Evolutionary conservation across 2,797 vertebrate genomes (phyloP), one percentile per base, ranked within the genome.

Genomic region (Pogoniulus pusillus): DNA sequence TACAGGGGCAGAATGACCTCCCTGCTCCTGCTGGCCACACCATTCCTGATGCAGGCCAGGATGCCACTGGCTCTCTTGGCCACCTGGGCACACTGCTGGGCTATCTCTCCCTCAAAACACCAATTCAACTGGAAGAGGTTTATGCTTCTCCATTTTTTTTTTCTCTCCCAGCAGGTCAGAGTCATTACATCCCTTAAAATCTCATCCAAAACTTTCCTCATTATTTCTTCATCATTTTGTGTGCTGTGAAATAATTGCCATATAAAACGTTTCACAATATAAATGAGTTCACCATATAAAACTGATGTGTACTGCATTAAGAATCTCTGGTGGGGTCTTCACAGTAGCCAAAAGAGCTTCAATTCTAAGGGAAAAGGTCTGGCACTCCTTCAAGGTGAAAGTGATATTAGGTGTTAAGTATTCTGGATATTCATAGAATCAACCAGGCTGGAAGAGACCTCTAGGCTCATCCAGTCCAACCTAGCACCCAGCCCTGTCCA

Each of bases 181-280:
- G 62, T 89, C 79, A 78, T 59, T 59, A n/a, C 53, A 82, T 87
- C 74, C 89, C 60, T 78, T 74, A 82, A 93, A 93, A 80, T 41
- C 34, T 59, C 45, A 77, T 80, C 63, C 66, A 39, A 72, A 88
- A 81, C 68, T 63, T 90, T 69, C 43, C 72, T 70, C 0, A 1
- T 85, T 81, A 60, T 92, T 89, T 91, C 58, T 62, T 93, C 62
- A 58, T 83, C 16, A 65, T 81, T 85, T 91, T 80, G n/a, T 57
- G 47, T 22, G 30, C 70, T 86, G 87, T 88, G 85, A 92, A 85
- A 76, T 85, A 87, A 86, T 88, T 80, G 19, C 83, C 55, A n/a
- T 71, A 60, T 71, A 64, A 76, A 94, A 68, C 54, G 16, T 71
- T 93, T 85, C 64, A 59, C 82, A 23, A 54, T 47, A 24, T 54